A percentile compares a stretch with the other conserved stretches of the same genome.
These are phyloP conservation scores for Brachyhypopomus occidentalis DNA, from an alignment of 2,113 vertebrate genomes.

Conservation along the genomic window DNA sequence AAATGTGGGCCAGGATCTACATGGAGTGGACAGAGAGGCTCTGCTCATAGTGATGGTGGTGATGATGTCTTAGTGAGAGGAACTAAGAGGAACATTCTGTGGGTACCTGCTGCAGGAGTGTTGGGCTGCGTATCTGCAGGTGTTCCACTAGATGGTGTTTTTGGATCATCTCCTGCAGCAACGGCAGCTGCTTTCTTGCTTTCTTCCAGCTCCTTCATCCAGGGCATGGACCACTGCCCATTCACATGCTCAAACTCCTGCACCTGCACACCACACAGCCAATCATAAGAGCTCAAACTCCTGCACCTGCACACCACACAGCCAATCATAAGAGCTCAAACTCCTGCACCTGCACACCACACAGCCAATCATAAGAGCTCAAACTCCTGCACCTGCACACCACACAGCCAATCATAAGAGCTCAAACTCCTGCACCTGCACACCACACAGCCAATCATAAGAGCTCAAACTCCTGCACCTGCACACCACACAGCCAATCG, in stretches of 20 bases:
- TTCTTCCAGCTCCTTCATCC: constrained; percentile 93
- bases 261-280: constrained; percentile 75
- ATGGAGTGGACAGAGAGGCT: too few species aligned
- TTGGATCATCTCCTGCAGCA: constrained; percentile 77
- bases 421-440: constrained; percentile 97
- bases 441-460: not conserved
- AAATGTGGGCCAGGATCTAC: too few species aligned
- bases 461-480: too few species aligned
- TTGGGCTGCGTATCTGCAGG: constrained; percentile 96
- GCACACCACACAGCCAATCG: not conserved
- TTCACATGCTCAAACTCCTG: constrained; percentile 99
- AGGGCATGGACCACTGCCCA: constrained; percentile 98
- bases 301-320: not conserved
- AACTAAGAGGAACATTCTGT: too few species aligned
- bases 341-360: not conserved
- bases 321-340: not conserved
- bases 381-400: not conserved
- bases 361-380: not conserved
- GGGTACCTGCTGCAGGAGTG: constrained; percentile 84
- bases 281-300: not conserved
- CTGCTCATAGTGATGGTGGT: too few species aligned
- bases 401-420: constrained; percentile 51
- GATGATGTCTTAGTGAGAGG: too few species aligned
- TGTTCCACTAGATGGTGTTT: constrained; percentile 87
- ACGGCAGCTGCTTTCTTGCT: constrained; percentile 88